phyloP scores from a whole-genome alignment of 2,797 vertebrate genomes.

The Tarsius wallacei region DNA sequence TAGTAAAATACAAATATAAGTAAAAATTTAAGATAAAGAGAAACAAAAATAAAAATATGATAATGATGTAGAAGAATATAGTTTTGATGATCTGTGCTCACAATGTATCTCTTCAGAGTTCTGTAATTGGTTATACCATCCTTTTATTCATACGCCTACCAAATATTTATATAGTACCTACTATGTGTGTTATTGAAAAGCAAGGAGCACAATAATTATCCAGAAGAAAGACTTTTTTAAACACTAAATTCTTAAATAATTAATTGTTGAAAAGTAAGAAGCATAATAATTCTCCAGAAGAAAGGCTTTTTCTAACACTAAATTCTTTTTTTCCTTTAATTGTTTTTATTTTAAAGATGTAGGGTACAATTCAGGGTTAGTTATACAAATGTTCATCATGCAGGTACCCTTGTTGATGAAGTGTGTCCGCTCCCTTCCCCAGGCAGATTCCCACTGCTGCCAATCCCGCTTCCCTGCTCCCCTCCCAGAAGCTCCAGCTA shows the following conservation, averaged over 20 bases:
- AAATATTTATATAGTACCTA: neutral
- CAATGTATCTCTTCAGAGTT: neutral
- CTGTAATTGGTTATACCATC: neutral
- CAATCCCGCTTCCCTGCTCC: too few species aligned
- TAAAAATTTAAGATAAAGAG: neutral
- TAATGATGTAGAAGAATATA: neutral
- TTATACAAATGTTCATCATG: too few species aligned
- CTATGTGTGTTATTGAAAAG: neutral
- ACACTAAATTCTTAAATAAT: neutral
- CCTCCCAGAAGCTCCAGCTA: too few species aligned
- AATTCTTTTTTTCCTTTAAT: too few species aligned
- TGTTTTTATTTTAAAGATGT: too few species aligned
- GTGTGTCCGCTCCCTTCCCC: too few species aligned
- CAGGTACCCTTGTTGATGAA: too few species aligned
- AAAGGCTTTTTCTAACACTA: too few species aligned
- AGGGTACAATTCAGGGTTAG: too few species aligned
- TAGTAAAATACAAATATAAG: neutral
- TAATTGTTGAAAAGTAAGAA: too few species aligned
- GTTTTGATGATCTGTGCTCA: neutral
- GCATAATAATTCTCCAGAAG: too few species aligned
- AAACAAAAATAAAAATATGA: neutral
- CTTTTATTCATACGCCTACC: neutral
- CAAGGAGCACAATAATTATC: neutral
- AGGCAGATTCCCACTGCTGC: too few species aligned
- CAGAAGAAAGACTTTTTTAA: neutral